These are phyloP conservation scores for Pampus argenteus DNA, from an alignment of 2,797 vertebrate genomes.

Conservation along the genomic window DNA sequence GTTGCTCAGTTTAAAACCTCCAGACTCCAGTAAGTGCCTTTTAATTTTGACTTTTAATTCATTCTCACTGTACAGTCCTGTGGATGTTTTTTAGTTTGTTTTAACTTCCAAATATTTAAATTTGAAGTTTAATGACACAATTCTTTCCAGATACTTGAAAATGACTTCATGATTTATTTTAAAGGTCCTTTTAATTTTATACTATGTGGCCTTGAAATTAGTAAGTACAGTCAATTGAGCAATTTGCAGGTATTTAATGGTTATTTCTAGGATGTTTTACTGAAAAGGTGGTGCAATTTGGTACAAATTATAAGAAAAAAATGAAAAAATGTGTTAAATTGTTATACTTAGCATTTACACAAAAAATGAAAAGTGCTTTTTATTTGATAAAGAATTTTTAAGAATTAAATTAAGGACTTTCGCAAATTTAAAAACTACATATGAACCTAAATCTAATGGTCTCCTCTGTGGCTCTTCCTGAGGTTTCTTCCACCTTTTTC, in stretches of 20 bases:
- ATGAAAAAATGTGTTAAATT: no score
- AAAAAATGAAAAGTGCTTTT: not conserved
- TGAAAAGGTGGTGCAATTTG: not conserved
- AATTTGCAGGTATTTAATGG: not conserved
- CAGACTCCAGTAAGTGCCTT: not conserved
- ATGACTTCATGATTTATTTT: no score
- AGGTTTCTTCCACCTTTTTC: no score
- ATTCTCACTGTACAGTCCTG: not conserved
- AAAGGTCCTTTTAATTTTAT: no score
- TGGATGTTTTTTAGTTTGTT: not conserved
- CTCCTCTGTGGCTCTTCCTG: no score
- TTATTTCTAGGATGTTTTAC: not conserved
- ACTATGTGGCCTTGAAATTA: not conserved
- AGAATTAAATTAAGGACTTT: no score
- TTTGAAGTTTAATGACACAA: not conserved
- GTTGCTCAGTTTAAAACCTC: not conserved
- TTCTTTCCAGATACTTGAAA: not conserved
- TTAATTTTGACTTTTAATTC: not conserved
- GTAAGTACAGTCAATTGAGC: no score
- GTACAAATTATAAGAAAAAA: not conserved
- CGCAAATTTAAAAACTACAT: not conserved
- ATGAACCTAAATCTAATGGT: no score
- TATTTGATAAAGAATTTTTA: not conserved
- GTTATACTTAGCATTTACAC: no score
- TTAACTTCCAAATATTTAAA: not conserved